Percentiles rank a stretch among this genome's conserved stretches.
phyloP scores from a whole-genome alignment of 2,888 invertebrate species.

The Macaria notata region DNA sequence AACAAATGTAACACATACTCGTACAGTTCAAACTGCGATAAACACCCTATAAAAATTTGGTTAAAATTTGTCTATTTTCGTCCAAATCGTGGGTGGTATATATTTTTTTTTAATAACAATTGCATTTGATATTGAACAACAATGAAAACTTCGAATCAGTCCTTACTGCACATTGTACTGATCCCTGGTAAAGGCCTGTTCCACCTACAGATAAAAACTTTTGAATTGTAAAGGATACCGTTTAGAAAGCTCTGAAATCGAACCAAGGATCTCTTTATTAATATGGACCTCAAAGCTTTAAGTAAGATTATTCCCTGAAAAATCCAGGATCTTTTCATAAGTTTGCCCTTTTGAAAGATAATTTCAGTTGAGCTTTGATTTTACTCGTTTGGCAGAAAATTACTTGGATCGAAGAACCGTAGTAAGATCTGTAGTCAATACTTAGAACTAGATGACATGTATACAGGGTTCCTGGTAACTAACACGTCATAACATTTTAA shows the following conservation, averaged over 20 bases:
- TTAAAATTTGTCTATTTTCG: no score
- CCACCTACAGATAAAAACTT: constrained; percentile 21
- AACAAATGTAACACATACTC: no score
- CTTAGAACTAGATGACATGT: no score
- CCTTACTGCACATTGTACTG: constrained; percentile 4
- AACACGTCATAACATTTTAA: no score
- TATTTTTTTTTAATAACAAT: no score
- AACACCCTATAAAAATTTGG: no score
- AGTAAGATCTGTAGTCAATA: no score
- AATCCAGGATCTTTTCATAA: constrained; percentile 15
- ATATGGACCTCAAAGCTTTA: constrained; percentile 20
- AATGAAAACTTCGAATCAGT: not conserved
- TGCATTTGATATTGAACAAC: no score
- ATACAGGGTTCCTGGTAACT: no score
- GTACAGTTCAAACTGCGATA: no score
- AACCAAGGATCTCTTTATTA: constrained; percentile 22
- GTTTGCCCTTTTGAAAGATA: constrained; percentile 18
- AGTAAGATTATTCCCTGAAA: constrained; percentile 16
- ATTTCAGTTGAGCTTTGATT: constrained; percentile 6
- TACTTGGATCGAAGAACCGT: no score
- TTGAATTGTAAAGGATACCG: constrained; percentile 25
- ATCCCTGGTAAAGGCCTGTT: constrained; percentile 11
- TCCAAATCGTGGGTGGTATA: no score
- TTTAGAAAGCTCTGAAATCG: constrained; percentile 19
- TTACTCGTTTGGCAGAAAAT: not conserved